Evolutionary conservation across 2,888 invertebrate species (phyloP).

Genomic region (Drosophila formosana): DNA sequence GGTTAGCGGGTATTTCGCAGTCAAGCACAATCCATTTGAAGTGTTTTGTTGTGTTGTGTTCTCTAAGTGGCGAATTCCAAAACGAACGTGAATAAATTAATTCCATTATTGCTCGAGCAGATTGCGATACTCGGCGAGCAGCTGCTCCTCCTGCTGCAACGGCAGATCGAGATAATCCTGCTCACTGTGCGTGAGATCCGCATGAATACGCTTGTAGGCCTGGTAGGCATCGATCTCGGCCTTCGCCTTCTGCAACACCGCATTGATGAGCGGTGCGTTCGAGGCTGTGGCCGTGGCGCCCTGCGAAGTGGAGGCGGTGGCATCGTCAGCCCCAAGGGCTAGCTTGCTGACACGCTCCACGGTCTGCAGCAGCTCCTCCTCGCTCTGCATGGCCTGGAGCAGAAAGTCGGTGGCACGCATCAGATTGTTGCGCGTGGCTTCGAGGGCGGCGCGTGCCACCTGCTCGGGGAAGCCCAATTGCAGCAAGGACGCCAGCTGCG

Average conservation of each 20-base stretch:
- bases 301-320: conserved; percentile 56
- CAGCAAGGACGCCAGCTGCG: conserved; percentile 74
- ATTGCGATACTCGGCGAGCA: conserved; percentile 89
- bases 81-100: not conserved
- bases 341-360: conserved; percentile 82
- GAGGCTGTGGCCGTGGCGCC: conserved; percentile 20
- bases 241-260: conserved; percentile 70
- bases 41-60: no score
- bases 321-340: conserved; percentile 66
- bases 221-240: conserved; percentile 75
- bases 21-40: no score
- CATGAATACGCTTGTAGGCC: conserved; percentile 88
- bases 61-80: no score
- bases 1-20: no score
- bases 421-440: conserved; percentile 86
- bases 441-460: conserved; percentile 87
- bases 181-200: conserved; percentile 87
- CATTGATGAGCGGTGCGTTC: conserved; percentile 48
- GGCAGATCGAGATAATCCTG: conserved; percentile 91
- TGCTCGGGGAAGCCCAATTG: conserved; percentile 88
- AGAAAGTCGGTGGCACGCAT: conserved; percentile 88
- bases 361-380: conserved; percentile 74
- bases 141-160: conserved; percentile 89
- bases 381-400: conserved; percentile 82
- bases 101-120: conserved; percentile 85